A percentile compares a stretch with the other conserved stretches of the same genome.
Evolutionary conservation across 2,113 vertebrate genomes (phyloP).

Genomic region (Petaurus breviceps): DNA sequence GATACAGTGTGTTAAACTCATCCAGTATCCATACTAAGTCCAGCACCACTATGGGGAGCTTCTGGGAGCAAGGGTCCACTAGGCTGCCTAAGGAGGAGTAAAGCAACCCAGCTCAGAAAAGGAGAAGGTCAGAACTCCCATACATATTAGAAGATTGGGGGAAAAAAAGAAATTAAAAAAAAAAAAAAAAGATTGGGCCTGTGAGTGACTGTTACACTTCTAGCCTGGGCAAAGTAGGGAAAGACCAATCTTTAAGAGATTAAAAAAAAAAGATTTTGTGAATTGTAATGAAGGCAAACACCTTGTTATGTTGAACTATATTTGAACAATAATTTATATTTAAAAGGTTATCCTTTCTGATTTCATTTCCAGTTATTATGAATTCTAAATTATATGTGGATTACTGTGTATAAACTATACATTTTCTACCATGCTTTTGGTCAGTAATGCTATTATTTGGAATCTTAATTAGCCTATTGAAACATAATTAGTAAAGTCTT

Average conservation of each 20-base stretch:
- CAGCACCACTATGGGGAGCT: neutral
- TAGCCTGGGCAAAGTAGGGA: neutral
- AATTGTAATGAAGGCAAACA: neutral
- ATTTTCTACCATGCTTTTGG: neutral
- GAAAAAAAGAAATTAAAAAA: too few species aligned
- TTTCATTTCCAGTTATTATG: slow-evolving; percentile 9
- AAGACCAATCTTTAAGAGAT: neutral
- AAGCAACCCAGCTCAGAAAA: neutral
- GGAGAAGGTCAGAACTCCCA: neutral
- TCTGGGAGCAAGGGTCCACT: neutral
- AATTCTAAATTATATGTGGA: neutral
- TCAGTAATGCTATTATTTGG: neutral
- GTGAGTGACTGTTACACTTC: neutral
- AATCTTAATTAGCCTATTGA: neutral
- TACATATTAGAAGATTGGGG: neutral
- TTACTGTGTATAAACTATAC: neutral
- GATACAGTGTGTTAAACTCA: neutral
- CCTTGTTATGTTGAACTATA: neutral
- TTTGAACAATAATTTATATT: slow-evolving; percentile 36
- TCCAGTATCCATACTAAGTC: neutral
- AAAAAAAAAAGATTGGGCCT: neutral
- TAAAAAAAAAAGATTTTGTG: neutral
- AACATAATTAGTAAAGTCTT: neutral
- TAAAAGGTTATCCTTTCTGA: slow-evolving; percentile 16
- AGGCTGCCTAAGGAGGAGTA: neutral